A percentile compares a stretch with the other conserved stretches of the same genome.
phyloP scores from a whole-genome alignment of 2,113 vertebrate genomes.

The Lophotis ruficrista region DNA sequence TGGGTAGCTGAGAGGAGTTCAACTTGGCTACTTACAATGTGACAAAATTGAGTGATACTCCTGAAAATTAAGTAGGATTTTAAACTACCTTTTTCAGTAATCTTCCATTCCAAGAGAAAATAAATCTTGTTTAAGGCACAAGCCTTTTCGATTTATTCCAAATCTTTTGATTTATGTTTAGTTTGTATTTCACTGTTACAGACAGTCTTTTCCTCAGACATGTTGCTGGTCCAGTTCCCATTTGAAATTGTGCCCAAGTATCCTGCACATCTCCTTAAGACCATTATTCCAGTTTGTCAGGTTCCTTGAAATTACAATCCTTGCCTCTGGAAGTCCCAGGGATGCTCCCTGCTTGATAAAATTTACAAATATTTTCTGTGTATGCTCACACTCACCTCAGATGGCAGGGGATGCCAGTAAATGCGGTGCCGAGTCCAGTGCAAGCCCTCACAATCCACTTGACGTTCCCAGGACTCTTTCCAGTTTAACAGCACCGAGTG shows the following conservation, averaged over 20 bases:
- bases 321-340: background rate
- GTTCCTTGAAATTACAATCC: background rate
- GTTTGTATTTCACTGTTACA: background rate
- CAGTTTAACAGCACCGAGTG: background rate
- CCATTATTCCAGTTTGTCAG: background rate
- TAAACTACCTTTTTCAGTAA: background rate
- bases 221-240: background rate
- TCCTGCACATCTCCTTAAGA: background rate
- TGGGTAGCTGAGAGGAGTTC: background rate
- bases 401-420: background rate
- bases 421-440: accelerated
- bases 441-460: background rate
- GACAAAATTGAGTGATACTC: background rate
- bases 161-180: background rate
- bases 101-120: background rate
- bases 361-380: background rate
- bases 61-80: background rate
- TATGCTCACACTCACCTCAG: background rate
- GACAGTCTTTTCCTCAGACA: background rate
- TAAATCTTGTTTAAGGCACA: background rate
- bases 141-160: background rate
- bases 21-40: background rate
- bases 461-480: accelerated
- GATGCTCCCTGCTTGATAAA: background rate
- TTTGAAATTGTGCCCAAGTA: background rate